Evolutionary conservation across 2,888 invertebrate species (phyloP), one percentile per base, ranked within the genome.

Genomic region (Parnassius glacialis): DNA sequence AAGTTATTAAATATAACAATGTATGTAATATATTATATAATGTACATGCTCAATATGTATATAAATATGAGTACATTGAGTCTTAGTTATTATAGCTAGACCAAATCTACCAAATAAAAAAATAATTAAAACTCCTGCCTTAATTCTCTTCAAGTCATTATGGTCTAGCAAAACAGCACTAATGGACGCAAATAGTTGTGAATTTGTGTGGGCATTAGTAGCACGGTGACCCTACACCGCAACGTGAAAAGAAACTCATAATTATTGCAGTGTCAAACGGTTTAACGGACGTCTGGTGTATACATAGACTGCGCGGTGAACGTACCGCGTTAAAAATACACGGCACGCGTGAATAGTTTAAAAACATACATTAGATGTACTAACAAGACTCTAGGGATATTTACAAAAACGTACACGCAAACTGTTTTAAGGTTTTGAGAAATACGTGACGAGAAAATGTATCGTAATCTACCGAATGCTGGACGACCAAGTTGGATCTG

Each of bases 271-370:
- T 48, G 48, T 16, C 48, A 48, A 48, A 48, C 48, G 12, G 13
- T n/a, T 48, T 13, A 13, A 13, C 43, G 51, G 16, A 47, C 34
- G 60, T 61, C 44, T 52, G 55, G 55, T 45, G 56, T n/a, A 34
- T 34, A 9, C 45, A 52, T 52, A 47, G 51, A 20, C 12, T 47
- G 20, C 10, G 34, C 59, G 47, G 45, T 59, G 25, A 58, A 54
- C 45, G 62, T 10, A 47, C 61, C 41, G 42, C 41, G 57, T 58
- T 57, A 62, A 54, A 62, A 58, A 62, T 62, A 62, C 57, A 53
- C 61, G 41, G 20, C 45, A 13, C 13, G 41, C 50, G 54, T 44
- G 44, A 53, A 58, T 54, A 57, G 57, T 58, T 62, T 25, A 53
- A 62, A 62, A 48, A 53, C 57, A 16, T 52, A 51, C 56, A n/a